Base-by-base conservation (phyloP, 2,888 invertebrate species). In the Gastrophysa polygoni region DNA sequence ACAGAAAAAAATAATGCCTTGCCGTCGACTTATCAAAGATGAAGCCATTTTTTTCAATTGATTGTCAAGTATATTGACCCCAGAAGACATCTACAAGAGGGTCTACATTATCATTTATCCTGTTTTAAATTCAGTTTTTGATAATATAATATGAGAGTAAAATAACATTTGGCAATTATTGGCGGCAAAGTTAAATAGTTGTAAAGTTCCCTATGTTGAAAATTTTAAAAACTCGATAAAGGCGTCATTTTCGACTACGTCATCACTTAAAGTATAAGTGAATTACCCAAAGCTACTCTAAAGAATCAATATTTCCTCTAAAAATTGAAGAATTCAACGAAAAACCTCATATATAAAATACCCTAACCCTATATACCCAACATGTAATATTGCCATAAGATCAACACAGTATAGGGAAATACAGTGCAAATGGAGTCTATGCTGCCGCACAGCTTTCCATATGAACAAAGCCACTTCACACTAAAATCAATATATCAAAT, bases 351-450 rank as follows among this genome's bases (percentile, higher is more conserved):
- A 73, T 68, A 72, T 72, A 71, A 67, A 59, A 63, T 32, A 57
- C 60, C 64, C 67, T 63, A 70, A 69, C 70, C 66, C 69, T 66
- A 71, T 71, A 71, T 71, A 71, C 66, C 69, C 67, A 68, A 66
- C 66, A 73, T 73, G 70, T 75, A 61, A 70, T 75, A 72, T 75
- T 71, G 73, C 75, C 75, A 73, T 76, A 76, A 74, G 75, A 69
- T 70, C 69, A 71, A 68, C 70, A 72, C 69, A 73, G 76, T 75
- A 78, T 77, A 77, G 74, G 73, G 76, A 76, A 75, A 77, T 79
- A 76, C 78, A 79, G 79, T 76, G 75, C 78, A 79, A 82, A 83
- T 83, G 83, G 82, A 82, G 81, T 81, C 82, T 75, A 78, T 80
- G 80, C 78, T 76, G 77, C 75, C 75, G 76, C 76, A 78, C 75